Evolutionary conservation across 2,888 invertebrate species (phyloP).

Genomic region (Orgyia antiqua): DNA sequence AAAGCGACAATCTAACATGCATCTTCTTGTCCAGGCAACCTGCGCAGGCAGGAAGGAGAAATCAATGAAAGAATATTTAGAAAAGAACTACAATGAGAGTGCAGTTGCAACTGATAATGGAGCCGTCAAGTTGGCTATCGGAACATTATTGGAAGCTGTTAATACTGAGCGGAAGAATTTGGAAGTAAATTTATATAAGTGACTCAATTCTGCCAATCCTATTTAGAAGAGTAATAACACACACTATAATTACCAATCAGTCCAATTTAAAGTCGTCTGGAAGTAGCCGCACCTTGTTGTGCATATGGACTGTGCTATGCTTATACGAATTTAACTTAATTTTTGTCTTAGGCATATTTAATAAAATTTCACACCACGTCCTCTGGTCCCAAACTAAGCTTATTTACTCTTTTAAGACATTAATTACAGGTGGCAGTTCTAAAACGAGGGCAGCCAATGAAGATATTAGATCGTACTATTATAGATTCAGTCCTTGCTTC

Average conservation of each 20-base stretch:
- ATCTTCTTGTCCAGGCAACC: constrained; percentile 86
- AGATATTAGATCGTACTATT: constrained; percentile 87
- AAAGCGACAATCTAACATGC: too few species aligned
- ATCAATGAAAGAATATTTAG: constrained; percentile 94
- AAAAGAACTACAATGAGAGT: constrained; percentile 92
- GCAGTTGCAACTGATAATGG: constrained; percentile 84
- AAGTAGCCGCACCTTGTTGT: too few species aligned
- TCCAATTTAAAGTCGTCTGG: too few species aligned
- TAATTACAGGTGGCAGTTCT: constrained; percentile 82
- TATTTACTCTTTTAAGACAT: too few species aligned
- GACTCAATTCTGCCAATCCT: too few species aligned
- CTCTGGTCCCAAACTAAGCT: too few species aligned
- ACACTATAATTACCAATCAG: too few species aligned
- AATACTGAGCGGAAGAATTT: constrained; percentile 96
- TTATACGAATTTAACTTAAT: too few species aligned
- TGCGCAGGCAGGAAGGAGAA: constrained; percentile 97
- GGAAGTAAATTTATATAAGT: constrained; percentile 83
- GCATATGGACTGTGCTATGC: too few species aligned
- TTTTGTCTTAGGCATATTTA: too few species aligned
- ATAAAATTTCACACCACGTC: too few species aligned
- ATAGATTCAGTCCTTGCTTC: constrained; percentile 86
- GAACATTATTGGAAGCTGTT: constrained; percentile 93
- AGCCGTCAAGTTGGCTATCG: constrained; percentile 92
- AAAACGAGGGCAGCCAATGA: constrained; percentile 79
- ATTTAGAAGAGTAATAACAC: too few species aligned